Evolutionary conservation across 2,113 vertebrate species (phyloP).

Genomic region (Tupaia tana): DNA sequence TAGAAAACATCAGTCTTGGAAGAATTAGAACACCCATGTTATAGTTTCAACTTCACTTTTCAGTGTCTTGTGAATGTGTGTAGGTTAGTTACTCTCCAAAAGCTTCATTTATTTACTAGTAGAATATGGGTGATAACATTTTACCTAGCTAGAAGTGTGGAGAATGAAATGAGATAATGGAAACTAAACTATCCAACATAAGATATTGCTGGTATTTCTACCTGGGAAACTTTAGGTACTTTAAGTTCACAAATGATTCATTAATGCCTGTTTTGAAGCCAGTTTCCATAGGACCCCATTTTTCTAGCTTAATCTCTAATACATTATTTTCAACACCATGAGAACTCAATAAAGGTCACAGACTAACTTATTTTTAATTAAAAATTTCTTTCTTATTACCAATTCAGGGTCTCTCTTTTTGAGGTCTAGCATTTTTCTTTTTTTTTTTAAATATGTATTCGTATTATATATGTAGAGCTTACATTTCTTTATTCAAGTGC

Average conservation of each 20-base stretch:
- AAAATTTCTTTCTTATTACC: conserved; percentile 20
- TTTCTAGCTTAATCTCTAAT: neutral
- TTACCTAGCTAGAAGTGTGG: neutral
- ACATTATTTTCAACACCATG: neutral
- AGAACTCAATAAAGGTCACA: neutral
- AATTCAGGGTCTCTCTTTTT: conserved; percentile 13
- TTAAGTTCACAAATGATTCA: neutral
- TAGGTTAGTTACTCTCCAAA: conserved; percentile 9
- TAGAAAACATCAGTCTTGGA: neutral
- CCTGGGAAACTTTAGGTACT: neutral
- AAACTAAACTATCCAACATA: neutral
- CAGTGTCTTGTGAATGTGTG: neutral
- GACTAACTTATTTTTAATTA: neutral
- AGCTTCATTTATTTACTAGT: neutral
- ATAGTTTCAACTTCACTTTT: conserved; percentile 36
- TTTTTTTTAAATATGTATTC: neutral
- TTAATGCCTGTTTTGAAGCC: neutral
- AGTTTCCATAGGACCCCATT: neutral
- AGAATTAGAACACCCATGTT: neutral
- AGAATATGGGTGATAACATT: neutral
- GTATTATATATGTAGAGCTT: conserved; percentile 13
- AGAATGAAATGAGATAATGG: neutral
- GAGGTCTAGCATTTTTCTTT: conserved; percentile 48
- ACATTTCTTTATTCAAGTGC: neutral
- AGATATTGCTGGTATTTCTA: neutral